Base-by-base conservation (phyloP, 2,113 vertebrate genomes). In the Cairina moschata region DNA sequence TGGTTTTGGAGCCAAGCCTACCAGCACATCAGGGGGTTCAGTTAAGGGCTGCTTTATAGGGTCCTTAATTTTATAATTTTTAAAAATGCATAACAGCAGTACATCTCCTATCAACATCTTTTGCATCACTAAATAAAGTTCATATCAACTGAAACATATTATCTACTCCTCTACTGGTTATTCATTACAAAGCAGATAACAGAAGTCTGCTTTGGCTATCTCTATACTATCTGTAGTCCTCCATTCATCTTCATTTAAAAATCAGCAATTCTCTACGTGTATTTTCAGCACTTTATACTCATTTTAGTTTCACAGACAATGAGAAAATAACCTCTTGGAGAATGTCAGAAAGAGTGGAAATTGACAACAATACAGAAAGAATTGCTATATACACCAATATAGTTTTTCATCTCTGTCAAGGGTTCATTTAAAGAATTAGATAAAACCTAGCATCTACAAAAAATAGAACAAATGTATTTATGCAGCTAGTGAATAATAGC, bases 71-170 rank as follows among this genome's bases (percentile, higher is more conserved):
- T 13, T 13, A 4, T 8, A 13, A 2, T 46, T 76, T 68, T 26
- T 0, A 11, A 46, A 3, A 55, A 63, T 26, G 40, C 2, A 4
- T 5, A 6, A 81, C 4, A 16, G 5, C 9, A 60, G 11, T 73
- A 54, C 1, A 1, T 6, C 11, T 44, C 13, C 28, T 38, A n/a
- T 21, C 65, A 74, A 17, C 23, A 54, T 16, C 4, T 34, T 62
- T 40, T 4, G 0, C 6, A 77, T 17, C 28, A 42, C 8, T 25
- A 23, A 1, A 48, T 21, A 48, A 91, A 40, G 3, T 36, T 20
- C 9, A 25, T 7, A 22, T 5, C 52, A 81, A 74, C 8, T 34
- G 10, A 77, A 59, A 9, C 71, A 12, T 36, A 31, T 44, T 32
- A 29, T 36, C 21, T 32, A 71, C 13, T 60, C 17, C 20, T 76